These are phyloP conservation scores for Beris chalybata DNA, from an alignment of 2,888 invertebrate species.

Conservation along the genomic window DNA sequence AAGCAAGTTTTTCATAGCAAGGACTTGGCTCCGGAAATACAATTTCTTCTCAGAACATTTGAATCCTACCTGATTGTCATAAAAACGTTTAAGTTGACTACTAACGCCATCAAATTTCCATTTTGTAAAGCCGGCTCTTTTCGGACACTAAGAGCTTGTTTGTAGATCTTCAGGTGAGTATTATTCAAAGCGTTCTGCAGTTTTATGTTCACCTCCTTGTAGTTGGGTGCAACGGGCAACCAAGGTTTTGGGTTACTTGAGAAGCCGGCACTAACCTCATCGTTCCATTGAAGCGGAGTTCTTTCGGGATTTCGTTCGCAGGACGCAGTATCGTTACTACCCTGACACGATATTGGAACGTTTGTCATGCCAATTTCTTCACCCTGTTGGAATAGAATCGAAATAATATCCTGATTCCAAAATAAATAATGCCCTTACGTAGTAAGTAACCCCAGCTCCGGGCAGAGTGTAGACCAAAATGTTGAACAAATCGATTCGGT, in stretches of 20 bases:
- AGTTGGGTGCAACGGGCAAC: slow-evolving; percentile 60
- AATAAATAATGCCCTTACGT: slow-evolving; percentile 56
- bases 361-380: slow-evolving; percentile 76
- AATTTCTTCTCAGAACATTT: no score
- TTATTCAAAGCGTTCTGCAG: slow-evolving; percentile 53
- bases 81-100: no score
- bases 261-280: slow-evolving; percentile 50
- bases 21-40: no score
- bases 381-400: slow-evolving; percentile 57
- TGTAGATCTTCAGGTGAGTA: slow-evolving; percentile 65
- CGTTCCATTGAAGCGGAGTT: slow-evolving; percentile 62
- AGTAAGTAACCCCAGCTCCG: slow-evolving; percentile 82
- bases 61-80: no score
- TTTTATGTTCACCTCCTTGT: slow-evolving; percentile 62
- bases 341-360: slow-evolving; percentile 62
- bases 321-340: slow-evolving; percentile 64
- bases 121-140: slow-evolving; percentile 57
- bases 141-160: slow-evolving; percentile 57
- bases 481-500: slow-evolving; percentile 75
- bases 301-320: slow-evolving; percentile 59
- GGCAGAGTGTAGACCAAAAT: slow-evolving; percentile 81
- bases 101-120: slow-evolving; percentile 54
- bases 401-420: background rate
- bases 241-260: slow-evolving; percentile 50
- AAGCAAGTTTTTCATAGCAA: no score